Evolutionary conservation across 1,140 invertebrate species (phyloP).

Genomic region (Sesamia nonagrioides): DNA sequence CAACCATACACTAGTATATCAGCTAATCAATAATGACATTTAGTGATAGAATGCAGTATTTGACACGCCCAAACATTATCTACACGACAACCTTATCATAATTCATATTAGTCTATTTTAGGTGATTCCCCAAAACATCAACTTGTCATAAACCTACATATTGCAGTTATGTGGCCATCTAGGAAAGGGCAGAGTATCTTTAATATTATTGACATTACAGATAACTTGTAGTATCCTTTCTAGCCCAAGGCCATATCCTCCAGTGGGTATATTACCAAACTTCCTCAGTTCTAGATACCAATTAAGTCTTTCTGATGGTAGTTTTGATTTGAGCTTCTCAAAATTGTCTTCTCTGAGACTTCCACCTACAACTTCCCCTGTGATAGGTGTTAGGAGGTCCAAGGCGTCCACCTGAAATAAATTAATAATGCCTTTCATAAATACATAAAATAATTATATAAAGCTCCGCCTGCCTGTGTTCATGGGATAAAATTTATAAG

Average conservation of each 20-base stretch:
- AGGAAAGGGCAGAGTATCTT: slow-evolving; percentile 98
- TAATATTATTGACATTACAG: slow-evolving; percentile 94
- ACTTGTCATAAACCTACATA: slow-evolving; percentile 64
- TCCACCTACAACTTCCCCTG: slow-evolving; percentile 98
- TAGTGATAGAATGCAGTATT: too few relatives aligned
- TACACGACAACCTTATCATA: too few relatives aligned
- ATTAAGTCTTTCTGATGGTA: slow-evolving; percentile 90
- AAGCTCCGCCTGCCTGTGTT: background rate
- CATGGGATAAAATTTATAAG: background rate
- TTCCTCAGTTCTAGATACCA: slow-evolving; percentile 98
- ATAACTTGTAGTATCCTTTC: slow-evolving; percentile 96
- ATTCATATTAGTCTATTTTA: too few relatives aligned
- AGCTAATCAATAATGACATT: too few relatives aligned
- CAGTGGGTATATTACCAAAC: slow-evolving; percentile 96
- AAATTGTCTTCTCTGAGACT: slow-evolving; percentile 96
- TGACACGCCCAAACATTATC: too few relatives aligned
- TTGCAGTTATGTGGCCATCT: slow-evolving; percentile 94
- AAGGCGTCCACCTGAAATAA: slow-evolving; percentile 89
- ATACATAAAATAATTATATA: background rate
- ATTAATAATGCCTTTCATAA: background rate
- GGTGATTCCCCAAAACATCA: too few relatives aligned
- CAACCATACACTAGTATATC: too few relatives aligned
- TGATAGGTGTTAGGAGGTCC: slow-evolving; percentile 95
- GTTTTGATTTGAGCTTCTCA: slow-evolving; percentile 89
- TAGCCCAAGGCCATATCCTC: slow-evolving; percentile 98